These are phyloP conservation scores for Crotalus viridis DNA, from an alignment of 2,113 vertebrate species.

Conservation along the genomic window DNA sequence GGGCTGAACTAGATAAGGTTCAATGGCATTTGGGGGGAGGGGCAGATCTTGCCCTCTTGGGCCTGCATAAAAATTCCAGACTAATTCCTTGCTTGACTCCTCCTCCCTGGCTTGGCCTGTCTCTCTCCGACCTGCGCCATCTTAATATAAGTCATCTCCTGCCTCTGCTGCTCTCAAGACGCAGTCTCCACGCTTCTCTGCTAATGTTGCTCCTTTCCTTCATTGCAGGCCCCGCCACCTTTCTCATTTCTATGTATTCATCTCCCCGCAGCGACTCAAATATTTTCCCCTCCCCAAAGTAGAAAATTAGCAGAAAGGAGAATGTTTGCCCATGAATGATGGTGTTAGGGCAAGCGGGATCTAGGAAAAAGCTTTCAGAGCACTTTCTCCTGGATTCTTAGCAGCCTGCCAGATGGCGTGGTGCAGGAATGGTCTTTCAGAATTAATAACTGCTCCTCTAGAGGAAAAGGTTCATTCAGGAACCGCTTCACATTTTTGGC, in stretches of 20 bases:
- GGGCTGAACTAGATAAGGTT: neutral
- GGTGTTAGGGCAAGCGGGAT: slow-evolving; percentile 43
- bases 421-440: slow-evolving; percentile 76
- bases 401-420: slow-evolving; percentile 74
- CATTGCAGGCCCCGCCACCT: neutral
- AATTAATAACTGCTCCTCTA: slow-evolving; percentile 77
- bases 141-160: neutral
- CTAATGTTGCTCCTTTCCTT: neutral
- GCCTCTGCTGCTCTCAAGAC: neutral
- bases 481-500: slow-evolving; percentile 60
- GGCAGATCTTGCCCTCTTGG: neutral
- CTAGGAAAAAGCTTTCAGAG: slow-evolving; percentile 62
- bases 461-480: slow-evolving; percentile 69
- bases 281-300: neutral
- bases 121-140: neutral
- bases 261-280: neutral
- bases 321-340: slow-evolving; percentile 60
- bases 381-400: slow-evolving; percentile 67
- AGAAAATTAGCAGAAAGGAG: neutral
- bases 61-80: neutral
- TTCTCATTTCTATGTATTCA: neutral
- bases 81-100: neutral
- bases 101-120: neutral
- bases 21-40: neutral
- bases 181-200: neutral